Conservation (phyloP, 2,888 invertebrate genomes). For the Cryptocephalus primarius region DNA sequence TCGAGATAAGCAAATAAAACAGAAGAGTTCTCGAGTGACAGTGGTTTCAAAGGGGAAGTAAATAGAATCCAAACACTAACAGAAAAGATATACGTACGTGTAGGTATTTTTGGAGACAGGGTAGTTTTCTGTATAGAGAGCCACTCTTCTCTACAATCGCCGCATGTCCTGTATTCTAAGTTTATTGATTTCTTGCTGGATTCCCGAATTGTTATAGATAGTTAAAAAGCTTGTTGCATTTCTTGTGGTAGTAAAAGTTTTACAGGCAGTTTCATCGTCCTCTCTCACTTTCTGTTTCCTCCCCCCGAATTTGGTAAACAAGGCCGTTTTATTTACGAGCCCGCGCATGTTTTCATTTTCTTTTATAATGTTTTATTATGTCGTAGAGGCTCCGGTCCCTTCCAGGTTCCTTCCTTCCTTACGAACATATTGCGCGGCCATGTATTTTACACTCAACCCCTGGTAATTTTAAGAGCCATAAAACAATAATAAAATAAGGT, state of each 20-base stretch:
- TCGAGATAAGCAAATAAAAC: no score
- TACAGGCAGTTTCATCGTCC: background rate
- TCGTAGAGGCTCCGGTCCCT: slow-evolving; percentile 13
- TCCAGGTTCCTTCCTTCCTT: slow-evolving; percentile 4
- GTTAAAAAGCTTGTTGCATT: background rate
- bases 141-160: no score
- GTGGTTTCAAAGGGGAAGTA: no score
- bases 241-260: background rate
- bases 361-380: slow-evolving; percentile 18
- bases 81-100: no score
- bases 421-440: slow-evolving; percentile 10
- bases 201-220: background rate
- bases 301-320: slow-evolving; percentile 8
- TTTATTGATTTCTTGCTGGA: no score
- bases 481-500: slow-evolving; percentile 32
- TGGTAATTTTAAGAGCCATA: slow-evolving; percentile 26
- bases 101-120: no score
- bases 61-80: no score
- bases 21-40: no score
- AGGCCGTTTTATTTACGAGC: slow-evolving; percentile 23
- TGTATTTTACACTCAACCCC: slow-evolving; percentile 15
- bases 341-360: slow-evolving; percentile 19
- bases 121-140: no score
- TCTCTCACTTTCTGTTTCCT: background rate
- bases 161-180: no score